Conservation (phyloP, 2,888 invertebrate genomes). For the Augochlorella aurata region DNA sequence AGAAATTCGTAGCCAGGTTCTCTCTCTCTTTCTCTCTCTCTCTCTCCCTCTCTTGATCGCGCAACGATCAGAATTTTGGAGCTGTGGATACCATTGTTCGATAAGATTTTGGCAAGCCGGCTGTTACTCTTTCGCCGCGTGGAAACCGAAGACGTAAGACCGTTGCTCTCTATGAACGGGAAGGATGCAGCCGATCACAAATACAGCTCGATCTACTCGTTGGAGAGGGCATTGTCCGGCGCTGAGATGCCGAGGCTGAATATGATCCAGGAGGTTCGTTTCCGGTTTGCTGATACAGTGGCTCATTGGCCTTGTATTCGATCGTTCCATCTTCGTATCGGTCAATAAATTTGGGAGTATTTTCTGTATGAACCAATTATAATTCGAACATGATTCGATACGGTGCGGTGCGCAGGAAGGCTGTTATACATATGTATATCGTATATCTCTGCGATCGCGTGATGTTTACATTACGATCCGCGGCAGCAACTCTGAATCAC, state of each 20-base stretch:
- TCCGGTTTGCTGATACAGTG: not conserved
- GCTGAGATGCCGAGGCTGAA: slow-evolving; percentile 18
- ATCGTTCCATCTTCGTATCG: not conserved
- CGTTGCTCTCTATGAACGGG: slow-evolving; percentile 45
- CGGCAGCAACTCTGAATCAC: slow-evolving; percentile 17
- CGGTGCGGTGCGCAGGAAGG: not conserved
- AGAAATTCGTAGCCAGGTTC: not conserved
- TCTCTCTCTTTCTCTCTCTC: not conserved
- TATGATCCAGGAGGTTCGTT: slow-evolving; percentile 61
- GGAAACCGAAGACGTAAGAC: slow-evolving; percentile 3
- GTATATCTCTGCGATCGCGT: slow-evolving; percentile 37
- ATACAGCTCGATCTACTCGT: slow-evolving; percentile 64
- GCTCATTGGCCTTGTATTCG: not conserved
- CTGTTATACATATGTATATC: not conserved
- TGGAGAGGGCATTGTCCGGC: slow-evolving; percentile 56
- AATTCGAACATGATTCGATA: no score
- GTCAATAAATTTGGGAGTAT: no score
- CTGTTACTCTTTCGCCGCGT: not conserved
- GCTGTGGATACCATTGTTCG: not conserved
- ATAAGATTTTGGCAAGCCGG: not conserved
- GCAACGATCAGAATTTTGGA: not conserved
- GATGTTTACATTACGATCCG: slow-evolving; percentile 34
- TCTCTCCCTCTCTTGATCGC: no score
- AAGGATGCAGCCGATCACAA: slow-evolving; percentile 54
- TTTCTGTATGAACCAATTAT: no score